Evolutionary conservation across 2,113 vertebrate species (phyloP), one percentile per base, ranked within the genome.

Genomic region (Alligator sinensis): DNA sequence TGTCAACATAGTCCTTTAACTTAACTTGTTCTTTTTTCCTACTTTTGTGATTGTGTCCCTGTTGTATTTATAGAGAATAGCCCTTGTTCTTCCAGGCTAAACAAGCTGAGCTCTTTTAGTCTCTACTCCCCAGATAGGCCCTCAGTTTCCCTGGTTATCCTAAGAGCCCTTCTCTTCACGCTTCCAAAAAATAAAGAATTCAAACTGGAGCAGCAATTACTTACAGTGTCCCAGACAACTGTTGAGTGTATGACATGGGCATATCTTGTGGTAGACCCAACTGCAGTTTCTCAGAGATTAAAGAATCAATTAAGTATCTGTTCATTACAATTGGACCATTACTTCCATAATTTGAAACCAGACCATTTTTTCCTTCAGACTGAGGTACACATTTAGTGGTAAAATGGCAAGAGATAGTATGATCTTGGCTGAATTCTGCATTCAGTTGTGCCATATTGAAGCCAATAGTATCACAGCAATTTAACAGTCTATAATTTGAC

Each of bases 291-390:
- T 63, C 47, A 63, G 38, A 11, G 2, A 13, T 54, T 88, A 72
- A 84, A 84, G n/a, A n/a, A 24, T 86, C 38, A 95, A 70, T 13
- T 22, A 38, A 4, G 24, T 47, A 13, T 12, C 13, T n/a, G 12
- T 11, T 79, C 4, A 27, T 83, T 80, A 47, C 4, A 5, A 10
- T 47, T 4, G 16, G 87, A 54, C 25, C 91, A 92, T 58, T 91
- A 72, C 86, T 78, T 90, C 30, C 47, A 34, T 91, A 78, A 81
- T 70, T 64, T 63, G 77, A 87, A 81, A 38, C 38, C 1, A 5
- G 80, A 60, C 68, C 85, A 83, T 94, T 89, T 21, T 19, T 80
- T 30, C n/a, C 84, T 96, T 86, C 16, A 87, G 76, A 82, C n/a
- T 82, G 34, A 60, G 85, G 64, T 6, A 3, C 63, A 54, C 3